phyloP scores from a whole-genome alignment of 2,113 vertebrate genomes.

The Proteles cristata region DNA sequence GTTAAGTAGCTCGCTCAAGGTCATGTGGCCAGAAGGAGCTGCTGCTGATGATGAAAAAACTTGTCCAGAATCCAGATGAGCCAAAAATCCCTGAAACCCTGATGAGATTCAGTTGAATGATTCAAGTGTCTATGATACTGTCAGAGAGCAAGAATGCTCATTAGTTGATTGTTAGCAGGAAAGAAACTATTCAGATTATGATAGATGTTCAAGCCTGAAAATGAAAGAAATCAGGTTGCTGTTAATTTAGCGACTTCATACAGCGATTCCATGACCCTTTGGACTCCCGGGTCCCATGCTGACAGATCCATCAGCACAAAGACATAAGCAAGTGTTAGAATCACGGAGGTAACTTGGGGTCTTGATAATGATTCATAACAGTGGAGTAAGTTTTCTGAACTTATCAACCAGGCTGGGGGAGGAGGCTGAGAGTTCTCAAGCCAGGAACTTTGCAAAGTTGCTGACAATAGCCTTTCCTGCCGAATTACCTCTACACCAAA shows the following conservation, averaged over 20 bases:
- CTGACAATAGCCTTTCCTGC: neutral
- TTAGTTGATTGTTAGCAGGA: conserved; percentile 40
- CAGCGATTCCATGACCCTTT: neutral
- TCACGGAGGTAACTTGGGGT: neutral
- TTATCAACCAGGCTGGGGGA: neutral
- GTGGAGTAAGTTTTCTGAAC: neutral
- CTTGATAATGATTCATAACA: conserved; percentile 23
- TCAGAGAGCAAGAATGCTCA: neutral
- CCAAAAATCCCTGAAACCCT: neutral
- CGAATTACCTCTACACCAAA: neutral
- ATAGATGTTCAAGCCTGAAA: neutral
- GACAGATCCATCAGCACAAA: neutral
- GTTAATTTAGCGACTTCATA: neutral
- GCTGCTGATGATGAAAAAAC: neutral
- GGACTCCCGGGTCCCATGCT: neutral
- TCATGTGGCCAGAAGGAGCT: neutral
- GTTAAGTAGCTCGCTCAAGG: neutral
- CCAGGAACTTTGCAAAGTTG: neutral
- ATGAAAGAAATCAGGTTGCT: neutral
- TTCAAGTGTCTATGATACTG: conserved; percentile 45
- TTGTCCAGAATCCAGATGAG: neutral
- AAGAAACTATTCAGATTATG: conserved; percentile 33
- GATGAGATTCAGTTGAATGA: neutral
- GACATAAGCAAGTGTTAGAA: neutral
- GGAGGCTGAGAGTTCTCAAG: conserved; percentile 15